phyloP scores from a whole-genome alignment of 1,140 invertebrate species.

The Piezodorus guildinii region DNA sequence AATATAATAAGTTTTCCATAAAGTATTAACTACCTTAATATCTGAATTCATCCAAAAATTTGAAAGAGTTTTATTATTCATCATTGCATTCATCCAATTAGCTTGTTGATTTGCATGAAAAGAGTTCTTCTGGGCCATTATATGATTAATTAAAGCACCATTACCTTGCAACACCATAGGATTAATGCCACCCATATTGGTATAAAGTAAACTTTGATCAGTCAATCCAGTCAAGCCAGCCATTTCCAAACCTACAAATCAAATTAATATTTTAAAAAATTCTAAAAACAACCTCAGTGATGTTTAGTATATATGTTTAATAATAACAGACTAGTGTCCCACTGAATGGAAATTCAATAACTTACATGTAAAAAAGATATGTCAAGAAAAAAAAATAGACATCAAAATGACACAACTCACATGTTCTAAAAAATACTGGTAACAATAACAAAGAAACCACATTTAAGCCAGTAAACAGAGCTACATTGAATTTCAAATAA shows the following conservation, averaged over 20 bases:
- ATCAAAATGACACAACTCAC: too few species aligned
- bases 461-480: too few species aligned
- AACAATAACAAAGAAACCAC: too few species aligned
- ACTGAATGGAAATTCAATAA: too few species aligned
- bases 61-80: conserved; percentile 37
- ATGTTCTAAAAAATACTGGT: too few species aligned
- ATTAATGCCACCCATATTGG: conserved; percentile 18
- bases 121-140: conserved; percentile 15
- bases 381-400: too few species aligned
- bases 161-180: conserved; percentile 18
- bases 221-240: conserved; percentile 34
- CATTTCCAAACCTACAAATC: conserved; percentile 39
- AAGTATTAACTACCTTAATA: conserved; percentile 27
- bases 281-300: not conserved
- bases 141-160: conserved; percentile 12
- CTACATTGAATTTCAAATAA: too few species aligned
- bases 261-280: not conserved
- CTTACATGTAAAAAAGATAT: too few species aligned
- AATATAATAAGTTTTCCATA: too few species aligned
- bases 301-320: not conserved
- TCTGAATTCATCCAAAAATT: conserved; percentile 45
- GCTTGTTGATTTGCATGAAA: conserved; percentile 19
- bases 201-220: conserved; percentile 8
- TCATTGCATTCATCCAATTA: conserved; percentile 29
- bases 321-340: too few species aligned